phyloP scores from a whole-genome alignment of 2,888 invertebrate genomes.

The Lithophane semibrunnea region DNA sequence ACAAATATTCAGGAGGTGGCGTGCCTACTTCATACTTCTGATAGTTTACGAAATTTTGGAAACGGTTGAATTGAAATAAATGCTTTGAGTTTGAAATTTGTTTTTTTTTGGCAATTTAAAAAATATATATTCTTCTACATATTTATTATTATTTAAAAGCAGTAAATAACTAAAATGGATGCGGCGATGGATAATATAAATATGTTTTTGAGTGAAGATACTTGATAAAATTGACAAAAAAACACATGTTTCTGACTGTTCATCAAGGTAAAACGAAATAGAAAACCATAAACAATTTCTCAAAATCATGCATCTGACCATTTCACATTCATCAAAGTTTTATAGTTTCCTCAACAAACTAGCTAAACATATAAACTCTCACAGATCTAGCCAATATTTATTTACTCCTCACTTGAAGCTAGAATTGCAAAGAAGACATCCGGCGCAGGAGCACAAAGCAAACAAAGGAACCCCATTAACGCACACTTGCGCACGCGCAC shows the following conservation, averaged over 20 bases:
- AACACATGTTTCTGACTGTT: neutral
- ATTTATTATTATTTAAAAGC: neutral
- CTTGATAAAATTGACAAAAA: neutral
- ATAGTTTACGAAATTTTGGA: too few species aligned
- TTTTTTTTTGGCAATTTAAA: neutral
- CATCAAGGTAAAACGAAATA: neutral
- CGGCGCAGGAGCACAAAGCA: conserved; percentile 66
- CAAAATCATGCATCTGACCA: neutral
- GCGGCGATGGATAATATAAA: neutral
- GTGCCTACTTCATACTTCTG: too few species aligned
- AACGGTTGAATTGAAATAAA: too few species aligned
- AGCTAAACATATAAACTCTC: neutral
- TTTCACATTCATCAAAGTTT: neutral
- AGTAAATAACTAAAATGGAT: neutral
- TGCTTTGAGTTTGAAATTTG: neutral
- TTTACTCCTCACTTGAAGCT: conserved; percentile 46
- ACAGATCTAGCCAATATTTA: conserved; percentile 37
- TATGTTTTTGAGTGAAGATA: neutral
- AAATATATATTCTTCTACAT: neutral
- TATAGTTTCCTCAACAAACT: neutral
- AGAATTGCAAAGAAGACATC: conserved; percentile 64
- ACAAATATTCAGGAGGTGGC: neutral
- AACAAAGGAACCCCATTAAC: conserved; percentile 78
- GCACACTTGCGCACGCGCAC: conserved; percentile 70
- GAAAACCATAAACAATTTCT: neutral